A percentile compares a stretch with the other conserved stretches of the same genome.
These are phyloP conservation scores for Peribatodes rhomboidaria DNA, from an alignment of 2,888 invertebrate species.

Conservation along the genomic window DNA sequence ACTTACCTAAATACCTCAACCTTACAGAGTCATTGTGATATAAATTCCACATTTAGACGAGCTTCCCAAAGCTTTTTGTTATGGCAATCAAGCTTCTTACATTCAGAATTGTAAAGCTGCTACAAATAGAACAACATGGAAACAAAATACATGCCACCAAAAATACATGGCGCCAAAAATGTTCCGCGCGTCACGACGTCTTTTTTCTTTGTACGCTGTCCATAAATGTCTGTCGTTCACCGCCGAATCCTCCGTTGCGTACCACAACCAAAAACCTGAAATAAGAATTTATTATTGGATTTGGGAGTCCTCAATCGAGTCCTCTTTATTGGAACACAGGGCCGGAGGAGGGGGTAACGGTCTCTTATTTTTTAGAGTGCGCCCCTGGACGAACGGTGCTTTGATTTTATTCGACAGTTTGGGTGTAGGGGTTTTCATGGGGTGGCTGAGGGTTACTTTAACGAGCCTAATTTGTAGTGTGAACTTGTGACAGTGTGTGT, in stretches of 20 bases:
- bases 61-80: too few relatives aligned
- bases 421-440: conserved; percentile 32
- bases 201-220: background rate
- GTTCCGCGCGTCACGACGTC: background rate
- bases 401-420: conserved; percentile 47
- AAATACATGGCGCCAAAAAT: too few relatives aligned
- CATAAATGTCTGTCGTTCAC: background rate
- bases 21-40: too few relatives aligned
- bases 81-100: too few relatives aligned
- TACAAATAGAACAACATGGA: too few relatives aligned
- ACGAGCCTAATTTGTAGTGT: conserved; percentile 39
- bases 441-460: conserved; percentile 27
- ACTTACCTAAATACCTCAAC: too few relatives aligned
- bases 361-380: conserved; percentile 44
- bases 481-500: conserved; percentile 10
- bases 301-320: conserved; percentile 42
- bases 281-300: conserved; percentile 51
- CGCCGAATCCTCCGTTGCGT: conserved; percentile 29
- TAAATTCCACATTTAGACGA: too few relatives aligned
- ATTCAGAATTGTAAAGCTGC: too few relatives aligned
- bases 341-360: conserved; percentile 38
- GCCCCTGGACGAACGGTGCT: conserved; percentile 35
- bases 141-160: too few relatives aligned
- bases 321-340: conserved; percentile 44
- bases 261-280: conserved; percentile 40